Base-by-base conservation (phyloP, 1,140 invertebrate species). In the Acyrthosiphon pisum region DNA sequence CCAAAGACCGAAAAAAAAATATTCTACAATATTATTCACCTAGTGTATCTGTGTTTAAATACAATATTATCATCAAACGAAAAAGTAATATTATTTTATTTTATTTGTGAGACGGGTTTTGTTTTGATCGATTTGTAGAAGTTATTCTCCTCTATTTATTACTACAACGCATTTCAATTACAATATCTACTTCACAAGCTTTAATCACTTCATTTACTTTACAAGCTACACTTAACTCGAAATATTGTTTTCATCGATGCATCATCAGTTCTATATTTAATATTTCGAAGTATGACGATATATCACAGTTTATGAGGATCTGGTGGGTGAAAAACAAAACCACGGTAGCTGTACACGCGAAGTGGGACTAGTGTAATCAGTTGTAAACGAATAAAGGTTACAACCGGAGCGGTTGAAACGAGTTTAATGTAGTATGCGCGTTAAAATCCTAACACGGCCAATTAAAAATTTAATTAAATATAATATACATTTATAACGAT, bases 381-480 rank as follows among this genome's bases (percentile, higher is more conserved):
- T 56, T 89, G 87, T 89, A 56, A 53, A 60, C 23, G 23, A 26
- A 68, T 60, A 60, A 90, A 90, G 50, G 50, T 56, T 60, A 90
- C 56, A 68, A 90, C 56, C 87, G 37, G 53, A 60, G 53, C 89
- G 37, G 89, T n/a, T 1, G 89, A 44, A 90, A 90, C 89, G 89
- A 68, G 89, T 90, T 90, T 90, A 90, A 44, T 37, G 89, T 68
- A 50, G n/a, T 88, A 41, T 53, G 60, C 37, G 89, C 89, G 53
- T 90, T 68, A 68, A 60, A 90, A 60, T 68, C 89, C 89, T 41
- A 68, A 90, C 53, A 68, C 89, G 53, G 41, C 89, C 89, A 90
- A 90, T 90, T 90, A 90, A 90, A 90, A 90, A 90, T 90, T 90
- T 68, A 90, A 90, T 90, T 68, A 90, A 90, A 90, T 44, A 90